These are phyloP conservation scores for Pleuronectes platessa DNA, from an alignment of 2,113 vertebrate species.

Conservation along the genomic window DNA sequence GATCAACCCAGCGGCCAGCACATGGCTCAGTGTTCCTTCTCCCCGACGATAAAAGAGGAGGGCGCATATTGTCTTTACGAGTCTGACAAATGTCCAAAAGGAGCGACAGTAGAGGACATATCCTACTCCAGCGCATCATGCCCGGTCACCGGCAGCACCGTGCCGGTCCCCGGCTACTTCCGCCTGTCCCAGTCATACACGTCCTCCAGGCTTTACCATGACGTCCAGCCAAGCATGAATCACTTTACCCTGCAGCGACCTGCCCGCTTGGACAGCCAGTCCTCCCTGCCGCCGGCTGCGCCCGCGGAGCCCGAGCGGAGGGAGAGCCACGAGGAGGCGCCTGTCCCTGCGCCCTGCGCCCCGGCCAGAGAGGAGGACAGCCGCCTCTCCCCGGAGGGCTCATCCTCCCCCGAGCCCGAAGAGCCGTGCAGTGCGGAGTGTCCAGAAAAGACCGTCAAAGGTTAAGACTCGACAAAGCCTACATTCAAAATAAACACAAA, in stretches of 20 bases:
- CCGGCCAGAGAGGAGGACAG: constrained; percentile 88
- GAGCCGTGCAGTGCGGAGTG: constrained; percentile 87
- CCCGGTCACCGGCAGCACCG: constrained; percentile 82
- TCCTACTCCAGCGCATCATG: constrained; percentile 87
- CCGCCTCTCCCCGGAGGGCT: constrained; percentile 89
- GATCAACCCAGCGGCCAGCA: constrained; percentile 88
- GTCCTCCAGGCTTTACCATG: constrained; percentile 88
- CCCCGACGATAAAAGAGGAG: constrained; percentile 96
- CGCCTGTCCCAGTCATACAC: constrained; percentile 95
- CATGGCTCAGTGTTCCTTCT: constrained; percentile 91
- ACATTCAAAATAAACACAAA: neutral
- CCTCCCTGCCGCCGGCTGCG: constrained; percentile 82
- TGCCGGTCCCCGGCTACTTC: constrained; percentile 98
- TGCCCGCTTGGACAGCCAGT: constrained; percentile 84
- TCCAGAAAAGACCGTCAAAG: constrained; percentile 89
- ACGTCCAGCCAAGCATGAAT: constrained; percentile 83
- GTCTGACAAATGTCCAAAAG: constrained; percentile 94
- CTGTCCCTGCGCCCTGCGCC: constrained; percentile 82
- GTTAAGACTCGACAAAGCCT: constrained; percentile 78
- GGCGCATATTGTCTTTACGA: constrained; percentile 96
- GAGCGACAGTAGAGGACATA: constrained; percentile 84
- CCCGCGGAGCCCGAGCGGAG: constrained; percentile 82
- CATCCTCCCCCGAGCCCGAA: constrained; percentile 91
- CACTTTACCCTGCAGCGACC: constrained; percentile 86
- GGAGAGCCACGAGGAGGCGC: constrained; percentile 86